Evolutionary conservation across 2,888 invertebrate species (phyloP).

Genomic region (Autographa gamma): DNA sequence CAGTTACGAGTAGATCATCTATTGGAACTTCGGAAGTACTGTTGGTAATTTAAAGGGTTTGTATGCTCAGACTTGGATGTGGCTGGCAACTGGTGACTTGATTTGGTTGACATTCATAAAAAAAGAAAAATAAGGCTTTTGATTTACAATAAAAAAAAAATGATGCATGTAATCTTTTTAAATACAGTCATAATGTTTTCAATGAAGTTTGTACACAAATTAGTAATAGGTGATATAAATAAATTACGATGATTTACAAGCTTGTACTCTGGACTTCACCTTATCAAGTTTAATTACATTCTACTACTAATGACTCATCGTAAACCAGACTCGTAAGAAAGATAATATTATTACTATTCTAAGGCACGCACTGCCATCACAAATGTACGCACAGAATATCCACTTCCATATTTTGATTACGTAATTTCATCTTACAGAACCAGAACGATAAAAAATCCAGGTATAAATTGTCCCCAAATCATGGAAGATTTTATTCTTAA

Average conservation of each 20-base stretch:
- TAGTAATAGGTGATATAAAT: neutral
- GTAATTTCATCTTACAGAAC: too few species aligned
- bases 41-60: neutral
- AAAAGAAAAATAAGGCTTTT: neutral
- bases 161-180: too few species aligned
- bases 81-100: too few species aligned
- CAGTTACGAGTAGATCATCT: slow-evolving; percentile 4
- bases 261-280: slow-evolving; percentile 26
- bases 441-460: too few species aligned
- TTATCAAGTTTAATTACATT: slow-evolving; percentile 26
- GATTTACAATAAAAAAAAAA: too few species aligned
- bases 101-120: too few species aligned
- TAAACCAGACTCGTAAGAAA: slow-evolving; percentile 13
- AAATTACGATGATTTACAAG: slow-evolving; percentile 31
- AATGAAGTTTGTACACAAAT: too few species aligned
- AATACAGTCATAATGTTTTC: too few species aligned
- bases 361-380: neutral
- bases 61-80: too few species aligned
- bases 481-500: too few species aligned
- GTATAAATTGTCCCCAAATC: too few species aligned
- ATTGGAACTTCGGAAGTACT: neutral
- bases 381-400: neutral
- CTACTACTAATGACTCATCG: slow-evolving; percentile 34
- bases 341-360: neutral
- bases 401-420: neutral